Evolutionary conservation across 2,888 invertebrate species (phyloP).

Genomic region (Nebria brevicollis): DNA sequence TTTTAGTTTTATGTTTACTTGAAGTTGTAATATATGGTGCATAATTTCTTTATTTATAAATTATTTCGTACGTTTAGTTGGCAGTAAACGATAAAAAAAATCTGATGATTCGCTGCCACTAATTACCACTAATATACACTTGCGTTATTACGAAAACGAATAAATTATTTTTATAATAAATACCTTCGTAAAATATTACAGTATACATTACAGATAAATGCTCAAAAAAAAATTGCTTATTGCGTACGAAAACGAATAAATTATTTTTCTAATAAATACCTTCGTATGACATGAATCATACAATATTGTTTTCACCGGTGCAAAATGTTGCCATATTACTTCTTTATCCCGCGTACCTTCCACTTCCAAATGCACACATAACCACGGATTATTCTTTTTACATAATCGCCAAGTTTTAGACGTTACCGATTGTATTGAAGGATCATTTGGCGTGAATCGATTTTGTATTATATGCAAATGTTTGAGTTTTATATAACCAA

Average conservation of each 20-base stretch:
- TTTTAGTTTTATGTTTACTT: constrained; percentile 2
- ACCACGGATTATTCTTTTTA: constrained; percentile 67
- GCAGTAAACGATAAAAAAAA: too few relatives aligned
- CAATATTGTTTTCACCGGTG: constrained; percentile 74
- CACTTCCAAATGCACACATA: constrained; percentile 76
- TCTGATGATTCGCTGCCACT: too few relatives aligned
- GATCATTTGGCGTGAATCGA: constrained; percentile 70
- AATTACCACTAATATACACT: constrained; percentile 32
- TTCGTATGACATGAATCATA: constrained; percentile 72
- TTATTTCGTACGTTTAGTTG: background rate
- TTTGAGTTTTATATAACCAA: constrained; percentile 72
- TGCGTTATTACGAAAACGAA: constrained; percentile 9
- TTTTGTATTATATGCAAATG: constrained; percentile 82
- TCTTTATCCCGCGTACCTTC: constrained; percentile 70
- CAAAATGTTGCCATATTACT: constrained; percentile 74
- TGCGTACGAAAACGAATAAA: constrained; percentile 7
- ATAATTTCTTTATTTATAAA: too few relatives aligned
- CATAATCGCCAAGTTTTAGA: constrained; percentile 63
- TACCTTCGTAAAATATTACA: constrained; percentile 62
- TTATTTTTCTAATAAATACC: constrained; percentile 56
- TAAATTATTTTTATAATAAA: background rate
- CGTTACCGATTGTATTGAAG: constrained; percentile 65
- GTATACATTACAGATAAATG: too few relatives aligned
- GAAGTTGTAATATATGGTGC: too few relatives aligned
- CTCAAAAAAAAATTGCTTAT: too few relatives aligned